A percentile compares a stretch with the other conserved stretches of the same genome.
Evolutionary conservation across 2,888 invertebrate genomes (phyloP).

Genomic region (Dolomedes plantarius): DNA sequence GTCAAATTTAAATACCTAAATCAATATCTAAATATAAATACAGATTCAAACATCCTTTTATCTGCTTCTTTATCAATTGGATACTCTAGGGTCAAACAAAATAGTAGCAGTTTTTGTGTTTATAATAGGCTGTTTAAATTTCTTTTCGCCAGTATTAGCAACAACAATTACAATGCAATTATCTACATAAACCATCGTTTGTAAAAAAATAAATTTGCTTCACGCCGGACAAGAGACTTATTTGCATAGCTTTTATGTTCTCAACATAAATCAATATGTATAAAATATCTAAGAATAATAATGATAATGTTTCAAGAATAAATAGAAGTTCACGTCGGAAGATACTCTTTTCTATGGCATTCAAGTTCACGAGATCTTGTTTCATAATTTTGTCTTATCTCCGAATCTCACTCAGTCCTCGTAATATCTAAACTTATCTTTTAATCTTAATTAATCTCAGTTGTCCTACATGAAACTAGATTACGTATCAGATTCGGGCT

Average conservation of each 20-base stretch:
- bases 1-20: no score
- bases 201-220: neutral
- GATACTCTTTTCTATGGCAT: slow-evolving; percentile 2
- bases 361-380: slow-evolving; percentile 6
- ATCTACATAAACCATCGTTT: neutral
- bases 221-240: neutral
- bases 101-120: neutral
- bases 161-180: neutral
- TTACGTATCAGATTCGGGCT: neutral
- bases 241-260: neutral
- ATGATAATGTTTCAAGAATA: slow-evolving; percentile 8
- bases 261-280: slow-evolving; percentile 3
- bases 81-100: no score
- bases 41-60: no score
- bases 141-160: neutral
- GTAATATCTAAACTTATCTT: slow-evolving; percentile 2
- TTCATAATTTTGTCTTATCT: neutral
- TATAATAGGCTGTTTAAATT: neutral
- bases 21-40: no score
- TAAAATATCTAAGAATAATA: neutral
- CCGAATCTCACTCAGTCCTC: neutral
- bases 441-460: slow-evolving; percentile 10
- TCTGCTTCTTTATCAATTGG: no score
- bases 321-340: neutral
- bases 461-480: neutral